Evolutionary conservation across 2,113 vertebrate species (phyloP).

Genomic region (Aphyosemion australe): DNA sequence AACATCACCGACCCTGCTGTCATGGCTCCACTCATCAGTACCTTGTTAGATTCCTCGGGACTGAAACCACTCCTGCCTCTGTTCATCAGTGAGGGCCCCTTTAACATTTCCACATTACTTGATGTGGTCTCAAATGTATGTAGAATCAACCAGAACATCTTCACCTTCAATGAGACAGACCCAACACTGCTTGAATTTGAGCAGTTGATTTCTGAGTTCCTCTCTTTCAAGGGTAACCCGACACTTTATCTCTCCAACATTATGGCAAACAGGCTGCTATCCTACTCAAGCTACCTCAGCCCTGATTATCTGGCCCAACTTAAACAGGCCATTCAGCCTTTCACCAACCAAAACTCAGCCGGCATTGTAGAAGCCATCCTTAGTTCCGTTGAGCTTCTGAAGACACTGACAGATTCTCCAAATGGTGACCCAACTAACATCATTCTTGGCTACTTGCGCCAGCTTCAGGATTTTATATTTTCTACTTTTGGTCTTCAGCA

Average conservation of each 20-base stretch:
- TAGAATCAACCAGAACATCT: constrained; percentile 60
- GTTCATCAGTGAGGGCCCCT: constrained; percentile 20
- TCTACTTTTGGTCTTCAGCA: constrained; percentile 41
- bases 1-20: constrained; percentile 44
- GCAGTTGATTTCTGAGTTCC: constrained; percentile 45
- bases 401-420: constrained; percentile 47
- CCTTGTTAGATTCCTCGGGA: constrained; percentile 57
- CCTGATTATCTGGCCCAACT: constrained; percentile 42
- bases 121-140: constrained; percentile 37
- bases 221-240: constrained; percentile 64
- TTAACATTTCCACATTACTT: constrained; percentile 54
- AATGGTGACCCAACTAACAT: constrained; percentile 50
- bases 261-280: constrained; percentile 60
- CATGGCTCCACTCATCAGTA: constrained; percentile 37
- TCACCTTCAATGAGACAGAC: constrained; percentile 59
- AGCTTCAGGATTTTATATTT: constrained; percentile 63
- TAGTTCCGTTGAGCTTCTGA: constrained; percentile 57
- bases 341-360: constrained; percentile 65
- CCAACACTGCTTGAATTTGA: constrained; percentile 62
- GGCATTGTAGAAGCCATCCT: constrained; percentile 60
- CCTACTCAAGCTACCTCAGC: constrained; percentile 55
- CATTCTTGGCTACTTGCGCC: constrained; percentile 58
- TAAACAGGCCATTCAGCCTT: constrained; percentile 50
- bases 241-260: constrained; percentile 61
- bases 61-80: constrained; percentile 63